Evolutionary conservation across 2,888 invertebrate genomes (phyloP), one percentile per base, ranked within the genome.

Genomic region (Heliconius sara): DNA sequence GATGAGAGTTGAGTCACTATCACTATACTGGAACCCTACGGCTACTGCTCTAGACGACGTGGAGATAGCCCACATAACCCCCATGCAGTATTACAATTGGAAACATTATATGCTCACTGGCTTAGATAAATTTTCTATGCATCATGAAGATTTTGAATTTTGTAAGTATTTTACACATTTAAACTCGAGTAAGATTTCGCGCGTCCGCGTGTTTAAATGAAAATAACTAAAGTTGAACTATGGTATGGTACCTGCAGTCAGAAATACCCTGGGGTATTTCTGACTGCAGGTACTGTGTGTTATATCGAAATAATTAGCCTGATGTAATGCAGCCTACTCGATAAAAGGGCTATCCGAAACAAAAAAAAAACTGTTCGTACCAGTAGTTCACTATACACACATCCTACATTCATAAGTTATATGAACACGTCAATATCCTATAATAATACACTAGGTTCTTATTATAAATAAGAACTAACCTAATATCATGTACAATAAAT

Each of bases 91-190:
- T 85, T 97, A 96, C 83, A 95, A 96, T 88, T 97, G 97, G 97
- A 97, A 97, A 87, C 97, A 97, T 84, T 96, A 97, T 75, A 97
- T 98, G 97, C 95, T 97, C 27, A 96, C 96, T 75, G 97, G 97
- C 0, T 91, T 98, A 13, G 96, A 97, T 86, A 97, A 97, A 84
- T 97, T 97, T 89, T 96, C 96, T 27, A 97, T 97, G 93, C 97
- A 97, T 87, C 96, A 96, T 82, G 97, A 97, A 88, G 96, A 97
- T 81, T 97, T 98, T 89, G 97, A 98, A 86, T 98, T 98, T 91
- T 93, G 98, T 98, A 92, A 96, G 97, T 96, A 30, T 19, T 77
- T 39, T n/a, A 34, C 2, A 25, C 12, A 12, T 3, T 60, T 52
- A 52, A 52, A 52, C 22, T 52, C 19, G 22, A 52, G 52, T 22